Evolutionary conservation across 2,797 vertebrate genomes (phyloP).

Genomic region (Chiroxiphia lanceolata): DNA sequence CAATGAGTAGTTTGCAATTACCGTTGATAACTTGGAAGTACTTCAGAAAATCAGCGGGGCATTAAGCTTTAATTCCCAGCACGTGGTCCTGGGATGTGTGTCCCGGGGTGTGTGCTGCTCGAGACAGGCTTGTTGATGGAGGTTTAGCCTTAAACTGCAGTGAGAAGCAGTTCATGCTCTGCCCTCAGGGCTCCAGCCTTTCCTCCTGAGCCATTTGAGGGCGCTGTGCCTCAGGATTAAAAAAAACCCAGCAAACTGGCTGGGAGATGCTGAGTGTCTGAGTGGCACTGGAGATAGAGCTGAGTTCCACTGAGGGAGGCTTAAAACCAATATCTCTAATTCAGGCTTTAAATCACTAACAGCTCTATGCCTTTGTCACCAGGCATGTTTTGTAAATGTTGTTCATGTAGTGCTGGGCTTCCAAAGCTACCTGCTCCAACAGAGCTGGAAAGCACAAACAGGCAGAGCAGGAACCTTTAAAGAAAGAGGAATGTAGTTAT

Average conservation of each 20-base stretch:
- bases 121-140: neutral
- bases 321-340: neutral
- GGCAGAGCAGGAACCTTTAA: neutral
- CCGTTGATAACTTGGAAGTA: neutral
- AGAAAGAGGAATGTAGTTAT: neutral
- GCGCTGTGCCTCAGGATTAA: conserved; percentile 72
- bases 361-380: neutral
- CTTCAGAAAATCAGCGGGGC: neutral
- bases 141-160: neutral
- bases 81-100: neutral
- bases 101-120: neutral
- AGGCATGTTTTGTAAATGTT: neutral
- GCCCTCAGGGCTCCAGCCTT: neutral
- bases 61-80: neutral
- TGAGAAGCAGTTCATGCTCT: neutral
- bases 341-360: conserved; percentile 21
- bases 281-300: conserved; percentile 10
- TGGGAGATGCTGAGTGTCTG: neutral
- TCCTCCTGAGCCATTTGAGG: conserved; percentile 58
- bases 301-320: neutral
- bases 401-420: neutral
- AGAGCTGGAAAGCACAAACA: neutral
- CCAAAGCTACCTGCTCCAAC: neutral
- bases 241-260: neutral
- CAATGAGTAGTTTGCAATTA: neutral